These are phyloP conservation scores for Dryas iulia DNA, from an alignment of 1,140 invertebrate species.

Conservation along the genomic window DNA sequence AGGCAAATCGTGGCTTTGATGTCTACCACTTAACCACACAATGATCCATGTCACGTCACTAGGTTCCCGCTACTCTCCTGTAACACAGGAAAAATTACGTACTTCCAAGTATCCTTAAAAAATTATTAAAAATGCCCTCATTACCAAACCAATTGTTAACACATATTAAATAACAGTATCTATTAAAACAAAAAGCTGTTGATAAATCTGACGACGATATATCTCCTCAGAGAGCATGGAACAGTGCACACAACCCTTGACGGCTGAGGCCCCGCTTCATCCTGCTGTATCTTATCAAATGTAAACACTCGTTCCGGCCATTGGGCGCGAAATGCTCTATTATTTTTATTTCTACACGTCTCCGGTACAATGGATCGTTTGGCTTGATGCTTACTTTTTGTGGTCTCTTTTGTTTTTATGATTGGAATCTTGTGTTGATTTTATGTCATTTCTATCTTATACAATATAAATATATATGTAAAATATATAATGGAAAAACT, in stretches of 20 bases:
- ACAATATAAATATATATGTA: background rate
- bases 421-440: background rate
- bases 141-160: background rate
- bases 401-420: constrained; percentile 23
- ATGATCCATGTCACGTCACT: too few species aligned
- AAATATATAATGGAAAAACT: background rate
- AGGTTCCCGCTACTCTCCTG: too few species aligned
- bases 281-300: constrained; percentile 63
- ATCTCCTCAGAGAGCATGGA: constrained; percentile 4
- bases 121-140: too few species aligned
- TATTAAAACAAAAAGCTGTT: background rate
- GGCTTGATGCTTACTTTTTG: constrained; percentile 21
- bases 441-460: background rate
- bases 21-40: too few species aligned
- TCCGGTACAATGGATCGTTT: constrained; percentile 43
- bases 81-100: too few species aligned
- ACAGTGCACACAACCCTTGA: constrained; percentile 23
- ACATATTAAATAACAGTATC: background rate
- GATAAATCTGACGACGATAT: constrained; percentile 18
- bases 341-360: constrained; percentile 66
- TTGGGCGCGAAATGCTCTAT: constrained; percentile 62
- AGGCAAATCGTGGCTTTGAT: too few species aligned
- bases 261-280: constrained; percentile 12
- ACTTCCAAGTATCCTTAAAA: too few species aligned
- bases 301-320: constrained; percentile 72